Conservation (phyloP, 2,113 vertebrate species). For the Ptilorrhoa leucosticta region DNA sequence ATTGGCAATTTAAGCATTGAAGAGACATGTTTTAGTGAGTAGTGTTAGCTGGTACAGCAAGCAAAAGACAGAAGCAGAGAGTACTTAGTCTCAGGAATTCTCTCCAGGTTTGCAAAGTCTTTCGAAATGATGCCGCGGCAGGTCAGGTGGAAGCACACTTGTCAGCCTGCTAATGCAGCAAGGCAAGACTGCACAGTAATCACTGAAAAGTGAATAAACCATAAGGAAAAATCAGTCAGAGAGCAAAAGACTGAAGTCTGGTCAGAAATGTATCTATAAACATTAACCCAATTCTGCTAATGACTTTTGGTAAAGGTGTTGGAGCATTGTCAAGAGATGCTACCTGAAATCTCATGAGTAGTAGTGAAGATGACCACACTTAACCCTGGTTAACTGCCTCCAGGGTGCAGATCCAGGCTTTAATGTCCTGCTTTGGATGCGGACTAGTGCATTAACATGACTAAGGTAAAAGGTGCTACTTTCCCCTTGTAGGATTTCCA, state of each 20-base stretch:
- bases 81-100: background rate
- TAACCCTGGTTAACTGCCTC: accelerated
- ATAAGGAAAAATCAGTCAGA: background rate
- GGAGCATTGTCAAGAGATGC: background rate
- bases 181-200: background rate
- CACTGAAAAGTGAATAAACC: background rate
- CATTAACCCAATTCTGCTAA: background rate
- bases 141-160: accelerated
- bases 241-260: background rate
- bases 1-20: background rate
- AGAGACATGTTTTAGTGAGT: background rate
- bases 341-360: background rate
- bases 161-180: background rate
- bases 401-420: background rate
- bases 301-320: background rate
- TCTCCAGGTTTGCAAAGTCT: background rate
- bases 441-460: background rate
- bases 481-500: background rate
- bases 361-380: too few relatives aligned
- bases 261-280: background rate
- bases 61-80: background rate
- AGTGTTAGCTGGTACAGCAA: accelerated
- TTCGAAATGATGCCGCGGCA: accelerated
- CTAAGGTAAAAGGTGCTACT: background rate
- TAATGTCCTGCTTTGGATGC: background rate